Base-by-base conservation (phyloP, 2,888 invertebrate genomes). In the Incurvaria masculella region DNA sequence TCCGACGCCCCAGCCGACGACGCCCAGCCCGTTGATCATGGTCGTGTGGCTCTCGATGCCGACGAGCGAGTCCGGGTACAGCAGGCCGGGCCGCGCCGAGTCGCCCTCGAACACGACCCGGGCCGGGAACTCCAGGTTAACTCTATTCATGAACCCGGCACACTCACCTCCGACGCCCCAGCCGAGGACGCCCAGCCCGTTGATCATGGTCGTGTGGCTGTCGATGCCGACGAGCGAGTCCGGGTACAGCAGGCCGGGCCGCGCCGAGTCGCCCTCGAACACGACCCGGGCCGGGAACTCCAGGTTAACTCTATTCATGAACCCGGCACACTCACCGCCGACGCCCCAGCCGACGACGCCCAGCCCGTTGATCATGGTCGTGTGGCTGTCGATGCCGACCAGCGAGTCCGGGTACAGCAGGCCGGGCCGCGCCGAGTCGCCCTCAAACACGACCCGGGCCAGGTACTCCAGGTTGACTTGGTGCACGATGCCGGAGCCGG, bases 181-280 rank as follows among this genome's bases (percentile, higher is more conserved):
- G 1, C 97, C 98, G 4, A 97, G 83, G 2, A 98, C 92, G 0
- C 98, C 97, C 3, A 97, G 82, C 0, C 97, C 97, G 64, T 97
- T 97, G 55, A 98, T 96, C 97, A 99, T 98, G 14, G 98, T 98
- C 2, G 98, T 99, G 63, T 99, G 98, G 0, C 96, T 96, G 81
- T 99, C 99, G 0, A 98, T 98, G 8, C 98, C 98, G 39, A 99
- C 97, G 53, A 96, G 87, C 10, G 91, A 91, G 68, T 97, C 96
- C 0, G 95, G 95, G 62, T 92, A 88, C 1, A 95, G 72, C 1
- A 87, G 17, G 0, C 59, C 60, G 4, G 18, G 19, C 8, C 17
- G 11, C 11, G 20, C 46, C 62, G 82, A 75, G n/a, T 82, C 69
- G 0, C 76, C 80, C 8, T 84, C 82, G 65, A 97, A 97, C 27